A percentile compares a stretch with the other conserved stretches of the same genome.
phyloP scores from a whole-genome alignment of 2,888 invertebrate species.

The Gymnoscelis rufifasciata region DNA sequence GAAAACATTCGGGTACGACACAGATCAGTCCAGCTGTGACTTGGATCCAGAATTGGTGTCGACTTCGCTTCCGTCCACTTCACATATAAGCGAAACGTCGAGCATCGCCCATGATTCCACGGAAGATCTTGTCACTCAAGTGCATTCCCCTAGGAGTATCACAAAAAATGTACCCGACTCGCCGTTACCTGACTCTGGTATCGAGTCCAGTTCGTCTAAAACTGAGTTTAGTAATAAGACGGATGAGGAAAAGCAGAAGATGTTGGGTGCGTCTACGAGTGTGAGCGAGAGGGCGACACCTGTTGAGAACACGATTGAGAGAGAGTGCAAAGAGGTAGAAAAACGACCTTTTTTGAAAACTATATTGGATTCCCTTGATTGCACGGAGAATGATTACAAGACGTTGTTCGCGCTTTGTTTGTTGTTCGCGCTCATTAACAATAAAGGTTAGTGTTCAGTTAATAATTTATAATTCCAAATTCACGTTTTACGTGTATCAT shows the following conservation, averaged over 20 bases:
- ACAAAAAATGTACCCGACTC: conserved; percentile 72
- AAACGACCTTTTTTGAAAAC: conserved; percentile 92
- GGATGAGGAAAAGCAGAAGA: conserved; percentile 93
- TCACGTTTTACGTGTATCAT: neutral
- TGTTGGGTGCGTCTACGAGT: conserved; percentile 47
- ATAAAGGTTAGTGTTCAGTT: conserved; percentile 84
- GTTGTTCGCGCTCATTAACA: conserved; percentile 95
- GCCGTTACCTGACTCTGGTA: conserved; percentile 67
- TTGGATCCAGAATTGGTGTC: conserved; percentile 73
- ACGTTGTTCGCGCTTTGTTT: conserved; percentile 94
- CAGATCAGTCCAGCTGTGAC: conserved; percentile 74
- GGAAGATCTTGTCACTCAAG: conserved; percentile 67
- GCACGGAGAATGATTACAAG: conserved; percentile 95
- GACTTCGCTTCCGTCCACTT: conserved; percentile 72
- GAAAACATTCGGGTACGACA: conserved; percentile 63
- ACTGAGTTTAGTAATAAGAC: conserved; percentile 87
- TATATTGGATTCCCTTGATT: conserved; percentile 91
- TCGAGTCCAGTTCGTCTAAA: conserved; percentile 63
- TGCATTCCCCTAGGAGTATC: conserved; percentile 45
- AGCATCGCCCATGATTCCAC: conserved; percentile 72
- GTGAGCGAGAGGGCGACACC: conserved; percentile 43
- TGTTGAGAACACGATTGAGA: conserved; percentile 55
- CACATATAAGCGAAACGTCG: conserved; percentile 72
- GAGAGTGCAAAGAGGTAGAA: conserved; percentile 64
- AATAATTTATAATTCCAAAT: neutral